Conservation (phyloP, 2,113 vertebrate genomes). For the Athene cunicularia region DNA sequence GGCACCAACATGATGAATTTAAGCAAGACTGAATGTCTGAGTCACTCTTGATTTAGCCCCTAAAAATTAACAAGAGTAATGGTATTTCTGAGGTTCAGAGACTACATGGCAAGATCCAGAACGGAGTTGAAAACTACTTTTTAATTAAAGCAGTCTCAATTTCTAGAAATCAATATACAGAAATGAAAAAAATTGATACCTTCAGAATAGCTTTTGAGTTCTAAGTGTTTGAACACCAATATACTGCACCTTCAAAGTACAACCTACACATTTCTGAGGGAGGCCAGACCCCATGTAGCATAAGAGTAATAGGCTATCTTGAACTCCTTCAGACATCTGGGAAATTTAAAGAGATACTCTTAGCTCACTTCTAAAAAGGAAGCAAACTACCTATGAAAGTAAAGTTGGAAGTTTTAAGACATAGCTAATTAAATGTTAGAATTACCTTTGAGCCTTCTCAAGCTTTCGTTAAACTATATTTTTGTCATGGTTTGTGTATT, state of each 20-base stretch:
- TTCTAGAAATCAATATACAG: neutral
- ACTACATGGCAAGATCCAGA: neutral
- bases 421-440: neutral
- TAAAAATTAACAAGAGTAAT: neutral
- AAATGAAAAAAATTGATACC: neutral
- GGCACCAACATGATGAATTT: neutral
- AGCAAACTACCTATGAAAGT: neutral
- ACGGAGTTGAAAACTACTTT: neutral
- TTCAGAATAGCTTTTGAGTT: neutral
- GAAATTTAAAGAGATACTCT: neutral
- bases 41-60: neutral
- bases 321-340: neutral
- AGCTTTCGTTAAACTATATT: neutral
- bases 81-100: neutral
- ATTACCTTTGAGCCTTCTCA: neutral
- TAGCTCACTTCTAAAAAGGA: neutral
- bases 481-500: neutral
- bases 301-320: neutral
- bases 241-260: neutral
- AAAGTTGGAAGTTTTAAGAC: neutral
- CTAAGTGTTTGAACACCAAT: neutral
- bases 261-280: neutral
- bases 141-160: neutral
- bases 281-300: neutral
- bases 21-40: neutral